Conservation (phyloP, 1,140 invertebrate genomes). For the Homalodisca vitripennis region DNA sequence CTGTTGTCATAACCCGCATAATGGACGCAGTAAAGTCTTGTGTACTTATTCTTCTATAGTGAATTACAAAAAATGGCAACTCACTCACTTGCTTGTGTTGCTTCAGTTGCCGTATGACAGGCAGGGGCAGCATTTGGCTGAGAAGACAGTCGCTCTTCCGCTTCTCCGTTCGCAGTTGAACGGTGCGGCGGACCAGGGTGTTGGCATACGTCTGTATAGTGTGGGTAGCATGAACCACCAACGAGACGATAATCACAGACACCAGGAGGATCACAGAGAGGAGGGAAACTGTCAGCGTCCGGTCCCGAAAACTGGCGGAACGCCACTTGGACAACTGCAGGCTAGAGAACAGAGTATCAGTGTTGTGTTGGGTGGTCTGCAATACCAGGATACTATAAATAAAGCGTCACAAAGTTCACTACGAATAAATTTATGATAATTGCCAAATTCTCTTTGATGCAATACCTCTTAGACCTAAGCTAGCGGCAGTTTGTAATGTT, state of each 20-base stretch:
- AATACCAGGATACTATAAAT: background rate
- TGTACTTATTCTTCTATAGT: too few relatives aligned
- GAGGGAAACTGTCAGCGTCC: slow-evolving; percentile 49
- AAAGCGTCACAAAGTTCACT: background rate
- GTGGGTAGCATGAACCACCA: slow-evolving; percentile 52
- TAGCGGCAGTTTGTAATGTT: too few relatives aligned
- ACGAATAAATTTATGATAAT: background rate
- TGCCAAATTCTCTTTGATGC: too few relatives aligned
- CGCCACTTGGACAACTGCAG: background rate
- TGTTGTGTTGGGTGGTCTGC: too few relatives aligned
- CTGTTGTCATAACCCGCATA: too few relatives aligned
- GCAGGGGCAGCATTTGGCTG: slow-evolving; percentile 51
- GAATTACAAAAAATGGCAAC: background rate
- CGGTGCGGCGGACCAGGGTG: slow-evolving; percentile 44
- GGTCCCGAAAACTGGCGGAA: slow-evolving; percentile 1
- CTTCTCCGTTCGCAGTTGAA: slow-evolving; percentile 51
- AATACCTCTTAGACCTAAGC: too few relatives aligned
- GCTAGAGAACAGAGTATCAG: too few relatives aligned
- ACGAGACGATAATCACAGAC: slow-evolving; percentile 53
- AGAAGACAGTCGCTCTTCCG: slow-evolving; percentile 51
- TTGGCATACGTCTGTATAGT: slow-evolving; percentile 52
- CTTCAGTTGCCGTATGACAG: slow-evolving; percentile 51
- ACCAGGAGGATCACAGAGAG: slow-evolving; percentile 51
- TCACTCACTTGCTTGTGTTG: slow-evolving; percentile 47
- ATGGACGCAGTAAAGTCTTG: too few relatives aligned